phyloP scores from a whole-genome alignment of 23 tunicate genomes.

The Corella eumyota region DNA sequence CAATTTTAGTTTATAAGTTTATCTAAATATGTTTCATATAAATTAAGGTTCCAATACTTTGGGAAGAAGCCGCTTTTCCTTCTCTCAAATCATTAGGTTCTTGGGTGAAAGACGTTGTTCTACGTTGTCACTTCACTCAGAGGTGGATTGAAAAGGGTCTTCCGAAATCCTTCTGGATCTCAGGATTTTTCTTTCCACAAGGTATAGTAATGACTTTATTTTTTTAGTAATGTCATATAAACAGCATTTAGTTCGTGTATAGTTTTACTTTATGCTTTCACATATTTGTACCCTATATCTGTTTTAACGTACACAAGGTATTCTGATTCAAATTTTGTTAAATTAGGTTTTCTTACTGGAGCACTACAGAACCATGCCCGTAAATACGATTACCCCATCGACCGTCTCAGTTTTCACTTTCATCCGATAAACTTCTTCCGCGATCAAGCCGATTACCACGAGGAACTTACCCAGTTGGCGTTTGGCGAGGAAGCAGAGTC shows the following conservation, averaged over 20 bases:
- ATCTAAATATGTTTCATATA: too few relatives aligned
- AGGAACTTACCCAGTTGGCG: slow-evolving; percentile 37
- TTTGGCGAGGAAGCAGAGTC: slow-evolving; percentile 69
- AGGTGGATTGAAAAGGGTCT: slow-evolving; percentile 75
- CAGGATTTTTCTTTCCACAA: slow-evolving; percentile 99
- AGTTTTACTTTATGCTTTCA: background rate
- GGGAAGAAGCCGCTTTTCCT: slow-evolving; percentile 90
- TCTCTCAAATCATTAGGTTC: slow-evolving; percentile 90
- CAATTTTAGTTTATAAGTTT: too few relatives aligned
- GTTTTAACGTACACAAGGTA: too few relatives aligned
- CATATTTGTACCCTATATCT: background rate
- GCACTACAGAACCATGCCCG: slow-evolving; percentile 93
- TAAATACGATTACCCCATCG: slow-evolving; percentile 90
- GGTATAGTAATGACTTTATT: slow-evolving; percentile 21
- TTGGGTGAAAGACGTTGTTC: slow-evolving; percentile 84
- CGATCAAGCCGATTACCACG: slow-evolving; percentile 93
- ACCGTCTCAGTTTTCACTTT: slow-evolving; percentile 88
- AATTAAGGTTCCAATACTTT: slow-evolving; percentile 72
- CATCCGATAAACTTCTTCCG: slow-evolving; percentile 60
- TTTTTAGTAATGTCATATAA: background rate
- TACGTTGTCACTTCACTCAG: slow-evolving; percentile 74
- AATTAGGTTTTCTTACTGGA: slow-evolving; percentile 89
- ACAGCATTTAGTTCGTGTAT: background rate
- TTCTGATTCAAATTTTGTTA: background rate
- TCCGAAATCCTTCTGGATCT: slow-evolving; percentile 85